Conservation (phyloP, 2,797 vertebrate genomes). For the Falco rusticolus region DNA sequence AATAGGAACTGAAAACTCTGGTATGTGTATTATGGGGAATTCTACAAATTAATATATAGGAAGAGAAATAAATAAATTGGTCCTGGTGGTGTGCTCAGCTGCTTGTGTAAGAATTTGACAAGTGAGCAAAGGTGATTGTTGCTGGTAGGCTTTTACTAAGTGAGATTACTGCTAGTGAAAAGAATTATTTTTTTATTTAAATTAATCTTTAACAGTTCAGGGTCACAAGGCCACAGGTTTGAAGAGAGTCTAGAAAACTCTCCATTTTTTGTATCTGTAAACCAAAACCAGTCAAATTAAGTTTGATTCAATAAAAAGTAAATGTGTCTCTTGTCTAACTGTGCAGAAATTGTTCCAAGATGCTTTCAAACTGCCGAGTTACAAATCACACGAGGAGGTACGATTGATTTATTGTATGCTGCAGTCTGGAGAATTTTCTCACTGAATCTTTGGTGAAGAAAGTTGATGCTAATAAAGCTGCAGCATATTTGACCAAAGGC, state of each 20-base stretch:
- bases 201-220: neutral
- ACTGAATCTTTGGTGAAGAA: constrained; percentile 39
- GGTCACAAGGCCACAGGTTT: neutral
- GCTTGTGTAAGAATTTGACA: neutral
- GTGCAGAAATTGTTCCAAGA: constrained; percentile 37
- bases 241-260: neutral
- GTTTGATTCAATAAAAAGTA: constrained; percentile 23
- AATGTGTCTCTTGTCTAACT: constrained; percentile 31
- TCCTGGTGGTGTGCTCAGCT: neutral
- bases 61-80: neutral
- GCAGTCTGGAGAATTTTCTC: constrained; percentile 49
- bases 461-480: constrained; percentile 16
- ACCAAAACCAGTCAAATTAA: neutral
- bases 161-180: neutral
- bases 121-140: neutral
- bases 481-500: neutral
- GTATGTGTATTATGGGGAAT: neutral
- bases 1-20: neutral
- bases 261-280: neutral
- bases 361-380: constrained; percentile 33
- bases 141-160: neutral
- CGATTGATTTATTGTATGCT: constrained; percentile 45
- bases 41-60: neutral
- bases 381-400: neutral
- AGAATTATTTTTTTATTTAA: constrained; percentile 5